A percentile compares a stretch with the other conserved stretches of the same genome.
phyloP scores from a whole-genome alignment of 2,113 vertebrate genomes.

The Charina bottae region DNA sequence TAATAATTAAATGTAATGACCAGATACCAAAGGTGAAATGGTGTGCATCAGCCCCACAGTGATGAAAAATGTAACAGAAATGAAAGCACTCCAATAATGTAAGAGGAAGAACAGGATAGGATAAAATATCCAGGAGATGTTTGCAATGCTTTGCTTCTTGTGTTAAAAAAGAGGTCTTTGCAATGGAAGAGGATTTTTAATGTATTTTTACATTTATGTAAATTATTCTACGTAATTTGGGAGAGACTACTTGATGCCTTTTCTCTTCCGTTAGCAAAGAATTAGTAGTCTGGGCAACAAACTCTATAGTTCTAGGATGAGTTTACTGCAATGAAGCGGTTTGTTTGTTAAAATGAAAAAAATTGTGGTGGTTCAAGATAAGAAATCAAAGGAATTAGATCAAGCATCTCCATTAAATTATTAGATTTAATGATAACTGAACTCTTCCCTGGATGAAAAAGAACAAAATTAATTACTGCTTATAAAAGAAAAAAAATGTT shows the following conservation, averaged over 20 bases:
- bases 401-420: conserved; percentile 2
- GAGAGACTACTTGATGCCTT: too few relatives aligned
- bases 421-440: conserved; percentile 3
- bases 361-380: not conserved
- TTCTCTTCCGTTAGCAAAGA: not conserved
- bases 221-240: too few relatives aligned
- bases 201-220: too few relatives aligned
- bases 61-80: not conserved
- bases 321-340: not conserved
- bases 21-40: not conserved
- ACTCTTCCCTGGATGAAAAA: conserved; percentile 5
- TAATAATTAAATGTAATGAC: too few relatives aligned
- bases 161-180: not conserved
- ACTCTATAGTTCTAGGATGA: not conserved
- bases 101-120: not conserved
- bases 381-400: not conserved
- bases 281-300: not conserved
- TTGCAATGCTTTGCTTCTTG: not conserved
- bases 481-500: not conserved
- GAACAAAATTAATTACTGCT: conserved; percentile 3
- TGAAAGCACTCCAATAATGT: not conserved
- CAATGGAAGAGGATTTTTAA: too few relatives aligned
- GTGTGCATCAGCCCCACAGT: not conserved
- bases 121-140: not conserved
- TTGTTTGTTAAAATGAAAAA: not conserved